Percentiles rank a stretch among this genome's conserved stretches.
Evolutionary conservation across 1,140 invertebrate genomes (phyloP).

Genomic region (Eumaeus atala): DNA sequence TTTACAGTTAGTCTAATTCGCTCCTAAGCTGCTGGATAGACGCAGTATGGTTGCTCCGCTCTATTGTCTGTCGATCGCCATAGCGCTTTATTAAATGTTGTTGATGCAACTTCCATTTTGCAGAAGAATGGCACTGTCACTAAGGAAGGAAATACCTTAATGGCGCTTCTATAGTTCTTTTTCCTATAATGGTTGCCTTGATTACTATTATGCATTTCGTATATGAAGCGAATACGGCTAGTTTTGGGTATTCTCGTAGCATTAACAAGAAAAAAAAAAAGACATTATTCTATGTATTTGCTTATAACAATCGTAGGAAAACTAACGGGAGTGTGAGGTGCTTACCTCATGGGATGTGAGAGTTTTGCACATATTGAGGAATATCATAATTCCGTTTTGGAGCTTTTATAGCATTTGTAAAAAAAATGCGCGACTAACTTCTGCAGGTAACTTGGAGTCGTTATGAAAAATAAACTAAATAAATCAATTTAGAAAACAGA

Average conservation of each 20-base stretch:
- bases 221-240: background rate
- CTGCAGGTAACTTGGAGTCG: too few relatives aligned
- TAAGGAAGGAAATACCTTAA: constrained; percentile 29
- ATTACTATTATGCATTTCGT: constrained; percentile 2
- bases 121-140: constrained; percentile 30
- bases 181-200: background rate
- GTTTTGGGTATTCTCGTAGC: too few relatives aligned
- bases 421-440: too few relatives aligned
- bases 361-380: too few relatives aligned
- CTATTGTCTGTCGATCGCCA: constrained; percentile 23
- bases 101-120: constrained; percentile 27
- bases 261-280: too few relatives aligned
- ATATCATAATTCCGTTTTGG: background rate
- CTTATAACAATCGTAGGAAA: too few relatives aligned
- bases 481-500: background rate
- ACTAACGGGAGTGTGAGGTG: too few relatives aligned
- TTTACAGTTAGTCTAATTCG: too few relatives aligned
- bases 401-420: background rate
- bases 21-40: too few relatives aligned
- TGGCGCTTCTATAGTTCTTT: constrained; percentile 7
- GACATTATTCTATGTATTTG: too few relatives aligned
- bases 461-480: too few relatives aligned
- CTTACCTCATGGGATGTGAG: too few relatives aligned
- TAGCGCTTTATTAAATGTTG: constrained; percentile 19
- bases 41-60: background rate